phyloP scores from a whole-genome alignment of 2,113 vertebrate genomes.

The Bombycilla garrulus region DNA sequence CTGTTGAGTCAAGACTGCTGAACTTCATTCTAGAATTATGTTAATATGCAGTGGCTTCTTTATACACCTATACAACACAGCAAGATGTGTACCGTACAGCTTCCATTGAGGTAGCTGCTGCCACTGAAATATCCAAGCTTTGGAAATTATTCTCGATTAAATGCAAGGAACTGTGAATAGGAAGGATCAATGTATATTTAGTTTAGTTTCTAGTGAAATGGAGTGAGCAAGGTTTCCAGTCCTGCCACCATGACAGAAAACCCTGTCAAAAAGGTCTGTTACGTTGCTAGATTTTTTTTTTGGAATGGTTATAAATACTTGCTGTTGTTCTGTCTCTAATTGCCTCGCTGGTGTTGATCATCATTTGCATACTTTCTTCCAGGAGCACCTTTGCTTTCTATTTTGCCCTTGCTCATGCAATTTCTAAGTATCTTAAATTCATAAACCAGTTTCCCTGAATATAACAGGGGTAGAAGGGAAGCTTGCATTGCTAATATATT shows the following conservation, averaged over 20 bases:
- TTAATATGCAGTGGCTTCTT: background rate
- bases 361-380: background rate
- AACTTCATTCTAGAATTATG: background rate
- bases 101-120: background rate
- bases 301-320: background rate
- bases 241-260: background rate
- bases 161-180: background rate
- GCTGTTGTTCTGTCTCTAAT: background rate
- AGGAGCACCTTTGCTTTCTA: background rate
- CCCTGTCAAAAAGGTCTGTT: background rate
- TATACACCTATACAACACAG: accelerated
- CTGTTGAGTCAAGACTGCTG: background rate
- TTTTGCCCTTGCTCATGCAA: background rate
- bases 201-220: background rate
- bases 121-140: background rate
- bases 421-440: background rate
- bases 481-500: background rate
- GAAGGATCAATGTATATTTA: background rate
- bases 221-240: background rate
- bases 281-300: background rate
- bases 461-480: background rate
- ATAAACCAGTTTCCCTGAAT: background rate
- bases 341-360: background rate
- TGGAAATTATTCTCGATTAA: background rate
- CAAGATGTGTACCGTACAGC: background rate